Evolutionary conservation across 2,113 vertebrate species (phyloP).

Genomic region (Alethe castanea): DNA sequence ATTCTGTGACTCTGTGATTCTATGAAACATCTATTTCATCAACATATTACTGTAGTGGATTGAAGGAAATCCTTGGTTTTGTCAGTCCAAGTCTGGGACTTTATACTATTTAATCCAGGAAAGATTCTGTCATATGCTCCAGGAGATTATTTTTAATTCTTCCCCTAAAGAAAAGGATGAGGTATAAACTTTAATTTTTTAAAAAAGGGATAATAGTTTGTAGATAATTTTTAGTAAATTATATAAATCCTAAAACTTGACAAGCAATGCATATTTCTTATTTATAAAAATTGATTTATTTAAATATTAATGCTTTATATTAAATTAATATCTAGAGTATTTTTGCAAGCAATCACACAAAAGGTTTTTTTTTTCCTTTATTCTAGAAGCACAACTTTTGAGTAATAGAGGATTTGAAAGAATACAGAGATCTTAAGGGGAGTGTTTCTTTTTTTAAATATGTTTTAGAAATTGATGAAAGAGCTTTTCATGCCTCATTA

Average conservation of each 20-base stretch:
- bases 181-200: neutral
- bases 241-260: neutral
- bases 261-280: neutral
- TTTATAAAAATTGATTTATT: neutral
- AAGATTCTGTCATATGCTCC: neutral
- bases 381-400: neutral
- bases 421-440: neutral
- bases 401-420: neutral
- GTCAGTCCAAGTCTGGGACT: neutral
- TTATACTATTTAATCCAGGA: neutral
- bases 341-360: neutral
- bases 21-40: neutral
- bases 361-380: neutral
- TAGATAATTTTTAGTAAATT: neutral
- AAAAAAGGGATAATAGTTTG: neutral
- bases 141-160: neutral
- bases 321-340: neutral
- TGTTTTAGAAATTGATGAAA: neutral
- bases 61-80: neutral
- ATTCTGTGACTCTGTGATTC: neutral
- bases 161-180: neutral
- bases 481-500: neutral
- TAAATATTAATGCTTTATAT: neutral
- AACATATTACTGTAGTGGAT: rapidly evolving
- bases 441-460: neutral